Conservation (phyloP, 2,888 invertebrate species). For the Adelphocoris suturalis region DNA sequence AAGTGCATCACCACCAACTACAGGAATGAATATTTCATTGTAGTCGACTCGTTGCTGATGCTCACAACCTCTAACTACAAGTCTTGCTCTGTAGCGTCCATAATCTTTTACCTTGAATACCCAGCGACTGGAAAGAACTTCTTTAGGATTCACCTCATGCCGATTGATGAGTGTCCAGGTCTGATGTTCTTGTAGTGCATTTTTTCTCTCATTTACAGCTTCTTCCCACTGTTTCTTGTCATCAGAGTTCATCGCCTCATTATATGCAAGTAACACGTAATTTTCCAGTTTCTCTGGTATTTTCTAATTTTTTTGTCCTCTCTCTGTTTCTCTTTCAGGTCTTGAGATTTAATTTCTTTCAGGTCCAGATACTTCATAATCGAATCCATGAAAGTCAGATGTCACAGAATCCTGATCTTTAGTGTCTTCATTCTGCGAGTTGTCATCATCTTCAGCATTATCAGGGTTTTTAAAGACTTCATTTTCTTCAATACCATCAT, state of each 20-base stretch:
- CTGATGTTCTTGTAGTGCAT: neutral
- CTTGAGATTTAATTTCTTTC: too few species aligned
- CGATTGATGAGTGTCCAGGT: neutral
- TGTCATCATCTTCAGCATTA: neutral
- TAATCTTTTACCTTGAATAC: slow-evolving; percentile 52
- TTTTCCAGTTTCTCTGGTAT: slow-evolving; percentile 45
- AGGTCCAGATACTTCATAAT: neutral
- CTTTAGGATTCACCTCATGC: slow-evolving; percentile 6
- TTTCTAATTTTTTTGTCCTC: neutral
- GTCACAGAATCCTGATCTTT: neutral
- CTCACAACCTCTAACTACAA: slow-evolving; percentile 61
- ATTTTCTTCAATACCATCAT: too few species aligned
- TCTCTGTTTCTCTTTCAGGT: neutral
- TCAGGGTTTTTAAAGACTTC: too few species aligned
- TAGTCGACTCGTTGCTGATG: slow-evolving; percentile 38
- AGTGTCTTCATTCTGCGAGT: neutral
- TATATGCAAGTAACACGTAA: slow-evolving; percentile 64
- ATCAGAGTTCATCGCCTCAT: slow-evolving; percentile 66
- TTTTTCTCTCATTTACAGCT: neutral
- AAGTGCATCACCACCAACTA: slow-evolving; percentile 36
- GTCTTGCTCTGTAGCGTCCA: slow-evolving; percentile 72
- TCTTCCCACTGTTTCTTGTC: neutral
- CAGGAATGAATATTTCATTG: slow-evolving; percentile 49
- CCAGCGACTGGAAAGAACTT: neutral
- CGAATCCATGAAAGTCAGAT: neutral